These are phyloP conservation scores for Entomobrya proxima DNA, from an alignment of 2,888 invertebrate genomes.

Conservation along the genomic window DNA sequence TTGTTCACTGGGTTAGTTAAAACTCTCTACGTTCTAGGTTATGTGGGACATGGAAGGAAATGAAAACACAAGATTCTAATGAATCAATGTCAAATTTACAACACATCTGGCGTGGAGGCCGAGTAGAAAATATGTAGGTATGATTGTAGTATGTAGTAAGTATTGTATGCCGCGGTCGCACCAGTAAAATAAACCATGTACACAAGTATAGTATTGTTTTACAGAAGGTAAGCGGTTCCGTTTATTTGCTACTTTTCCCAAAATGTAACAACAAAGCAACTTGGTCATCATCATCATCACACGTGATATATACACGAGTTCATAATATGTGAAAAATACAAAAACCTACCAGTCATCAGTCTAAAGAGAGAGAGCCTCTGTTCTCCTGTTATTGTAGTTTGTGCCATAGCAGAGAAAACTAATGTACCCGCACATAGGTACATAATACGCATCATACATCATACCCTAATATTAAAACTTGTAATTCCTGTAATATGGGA, in stretches of 20 bases:
- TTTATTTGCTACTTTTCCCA: neutral
- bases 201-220: neutral
- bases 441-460: neutral
- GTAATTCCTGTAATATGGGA: conserved; percentile 11
- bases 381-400: neutral
- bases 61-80: conserved; percentile 64
- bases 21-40: neutral
- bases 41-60: conserved; percentile 57
- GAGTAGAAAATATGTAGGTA: neutral
- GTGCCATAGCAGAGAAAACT: neutral
- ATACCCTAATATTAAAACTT: neutral
- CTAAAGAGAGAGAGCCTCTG: neutral
- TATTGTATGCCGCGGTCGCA: neutral
- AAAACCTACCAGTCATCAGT: neutral
- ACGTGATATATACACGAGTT: conserved; percentile 8
- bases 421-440: neutral
- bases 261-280: neutral
- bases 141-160: neutral
- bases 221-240: neutral
- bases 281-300: neutral
- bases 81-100: conserved; percentile 65
- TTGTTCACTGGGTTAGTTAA: neutral
- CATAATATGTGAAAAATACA: neutral
- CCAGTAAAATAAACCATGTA: no score
- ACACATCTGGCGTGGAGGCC: conserved; percentile 49